Evolutionary conservation across 2,888 invertebrate species (phyloP).

Genomic region (Volucella inanis): DNA sequence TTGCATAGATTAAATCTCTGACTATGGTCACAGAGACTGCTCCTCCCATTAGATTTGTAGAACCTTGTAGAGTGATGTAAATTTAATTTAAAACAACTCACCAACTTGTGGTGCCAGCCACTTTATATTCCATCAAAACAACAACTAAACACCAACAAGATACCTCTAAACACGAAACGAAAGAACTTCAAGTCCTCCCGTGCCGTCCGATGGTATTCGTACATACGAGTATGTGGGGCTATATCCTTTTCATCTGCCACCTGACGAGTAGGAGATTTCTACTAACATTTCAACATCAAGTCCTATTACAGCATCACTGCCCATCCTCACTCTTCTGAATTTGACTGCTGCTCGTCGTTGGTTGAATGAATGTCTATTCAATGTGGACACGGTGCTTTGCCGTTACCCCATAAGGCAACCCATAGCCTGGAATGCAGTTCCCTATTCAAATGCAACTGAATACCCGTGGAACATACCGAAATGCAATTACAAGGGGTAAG

Average conservation of each 20-base stretch:
- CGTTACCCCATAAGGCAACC: slow-evolving; percentile 29
- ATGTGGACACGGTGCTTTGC: slow-evolving; percentile 35
- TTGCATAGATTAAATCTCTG: slow-evolving; percentile 13
- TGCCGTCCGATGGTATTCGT: too few species aligned
- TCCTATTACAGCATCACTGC: slow-evolving; percentile 11
- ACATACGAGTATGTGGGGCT: too few species aligned
- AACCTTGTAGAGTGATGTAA: not conserved
- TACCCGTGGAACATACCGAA: slow-evolving; percentile 43
- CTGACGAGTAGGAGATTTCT: slow-evolving; percentile 35
- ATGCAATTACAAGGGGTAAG: slow-evolving; percentile 63
- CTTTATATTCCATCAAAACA: slow-evolving; percentile 50
- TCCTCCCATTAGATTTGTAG: too few species aligned
- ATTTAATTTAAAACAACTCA: slow-evolving; percentile 41
- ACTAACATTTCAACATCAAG: slow-evolving; percentile 41
- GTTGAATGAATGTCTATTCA: slow-evolving; percentile 63
- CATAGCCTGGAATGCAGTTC: slow-evolving; percentile 34
- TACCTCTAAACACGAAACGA: not conserved
- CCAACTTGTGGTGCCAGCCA: slow-evolving; percentile 43
- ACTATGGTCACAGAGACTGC: not conserved
- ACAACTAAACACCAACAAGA: slow-evolving; percentile 39
- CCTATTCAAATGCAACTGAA: slow-evolving; percentile 63
- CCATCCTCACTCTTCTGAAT: not conserved
- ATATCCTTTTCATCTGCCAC: not conserved
- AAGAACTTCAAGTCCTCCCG: too few species aligned
- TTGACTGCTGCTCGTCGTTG: slow-evolving; percentile 22